Base-by-base conservation (phyloP, 2,113 vertebrate species). In the Gambusia holbrooki region DNA sequence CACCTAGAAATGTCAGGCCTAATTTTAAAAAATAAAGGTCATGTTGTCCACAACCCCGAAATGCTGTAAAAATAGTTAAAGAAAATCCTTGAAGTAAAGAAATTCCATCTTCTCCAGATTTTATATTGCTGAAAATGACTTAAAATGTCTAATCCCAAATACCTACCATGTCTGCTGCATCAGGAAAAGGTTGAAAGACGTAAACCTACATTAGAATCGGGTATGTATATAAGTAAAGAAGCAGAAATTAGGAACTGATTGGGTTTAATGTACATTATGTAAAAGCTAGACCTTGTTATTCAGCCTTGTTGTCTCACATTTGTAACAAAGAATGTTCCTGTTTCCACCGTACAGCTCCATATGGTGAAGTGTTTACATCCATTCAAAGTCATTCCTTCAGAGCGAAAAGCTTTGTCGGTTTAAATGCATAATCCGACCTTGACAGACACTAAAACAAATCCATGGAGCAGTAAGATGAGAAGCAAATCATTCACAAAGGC, bases 381-480 rank as follows among this genome's bases (percentile, higher is more conserved):
- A 61, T 58, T 42, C 48, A 80, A 67, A 48, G 66, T 62, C 8
- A 73, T 70, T 45, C 62, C 25, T 65, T 69, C 9, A 69, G 54
- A 72, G 64, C 45, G 33, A 70, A 76, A 35, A 60, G 37, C 69
- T 70, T 75, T 65, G 80, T 85, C 60, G 29, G 76, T 76, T 82
- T 40, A 48, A 74, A 80, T 74, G 54, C 54, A 77, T 66, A 67
- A 80, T 17, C 25, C n/a, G 63, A 71, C 10, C n/a, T 73, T 2
- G 40, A 28, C 61, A 72, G 68, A 77, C 69, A 61, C 73, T 35
- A 77, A 62, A 77, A 81, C 64, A 74, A 82, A 86, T 80, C 84
- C 81, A 88, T 54, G 27, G 81, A 87, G 85, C 90, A 77, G 77
- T 84, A 81, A 78, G 71, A 71, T 54, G 69, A 62, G 71, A 89